Base-by-base conservation (phyloP, 2,888 invertebrate genomes). In the Chalcis sispes region DNA sequence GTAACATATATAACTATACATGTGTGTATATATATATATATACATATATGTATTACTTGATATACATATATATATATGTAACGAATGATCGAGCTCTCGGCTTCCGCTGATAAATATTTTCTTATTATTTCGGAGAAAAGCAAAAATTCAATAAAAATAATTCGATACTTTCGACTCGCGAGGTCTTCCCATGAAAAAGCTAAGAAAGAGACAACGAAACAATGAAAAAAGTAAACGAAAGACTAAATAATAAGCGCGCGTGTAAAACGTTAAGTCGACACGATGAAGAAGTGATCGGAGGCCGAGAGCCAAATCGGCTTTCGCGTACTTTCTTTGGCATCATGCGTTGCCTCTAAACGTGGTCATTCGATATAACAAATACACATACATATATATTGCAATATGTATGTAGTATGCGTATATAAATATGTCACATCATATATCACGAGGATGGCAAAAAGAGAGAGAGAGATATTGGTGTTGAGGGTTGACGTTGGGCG, bases 281-380 rank as follows among this genome's bases (percentile, higher is more conserved):
- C 20, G 7, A n/a, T 36, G 20, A 46, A n/a, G 2, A 48, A 46
- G 10, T 18, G 59, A 10, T 2, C 1, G 18, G 25, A 18, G n/a
- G 18, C 2, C 18, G 58, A 58, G 70, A 58, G 58, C 66, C 46
- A 1, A 64, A 59, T 70, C 58, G 62, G 42, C 50, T 15, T 20
- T 13, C 58, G 13, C 25, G 23, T 50, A 40, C 42, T 71, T n/a
- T 71, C 13, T 18, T 50, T 36, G 84, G 82, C 83, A 85, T 67
- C 86, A 84, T 86, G 86, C 85, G 76, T 29, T 82, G 82, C 82
- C 85, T 75, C 85, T 86, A 86, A 81, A 36, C 23, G 10, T 71
- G n/a, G 10, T 71, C 64, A 66, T 79, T 13, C 73, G 67, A 70
- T 70, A 65, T 65, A 61, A 62, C 56, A 64, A 7, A 13, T 50